A percentile compares a stretch with the other conserved stretches of the same genome.
Evolutionary conservation across 1,140 invertebrate genomes (phyloP).

Genomic region (Bombus pyrosoma): DNA sequence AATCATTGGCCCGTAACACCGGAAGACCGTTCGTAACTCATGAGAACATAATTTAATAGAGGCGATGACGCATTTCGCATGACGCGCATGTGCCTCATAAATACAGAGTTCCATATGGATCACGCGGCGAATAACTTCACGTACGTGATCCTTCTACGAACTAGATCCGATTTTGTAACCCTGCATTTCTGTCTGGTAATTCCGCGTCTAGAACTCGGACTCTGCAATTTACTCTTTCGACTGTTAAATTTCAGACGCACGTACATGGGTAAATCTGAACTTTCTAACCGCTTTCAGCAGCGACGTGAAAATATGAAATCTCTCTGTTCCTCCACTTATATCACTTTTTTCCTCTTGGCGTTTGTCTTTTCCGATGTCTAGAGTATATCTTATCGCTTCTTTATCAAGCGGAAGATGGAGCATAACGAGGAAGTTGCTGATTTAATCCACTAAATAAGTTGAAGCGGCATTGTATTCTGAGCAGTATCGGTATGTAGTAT

Average conservation of each 20-base stretch:
- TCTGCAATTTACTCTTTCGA: neutral
- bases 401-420: neutral
- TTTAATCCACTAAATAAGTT: neutral
- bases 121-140: conserved; percentile 34
- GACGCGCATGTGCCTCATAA: conserved; percentile 29
- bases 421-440: neutral
- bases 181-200: conserved; percentile 1
- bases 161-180: conserved; percentile 19
- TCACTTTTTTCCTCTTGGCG: neutral
- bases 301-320: neutral
- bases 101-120: conserved; percentile 31
- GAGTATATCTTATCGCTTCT: neutral
- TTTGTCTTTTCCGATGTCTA: neutral
- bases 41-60: conserved; percentile 18
- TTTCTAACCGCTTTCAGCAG: neutral
- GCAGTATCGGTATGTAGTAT: too few species aligned
- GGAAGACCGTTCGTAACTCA: neutral
- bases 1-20: conserved; percentile 9
- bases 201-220: neutral
- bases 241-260: conserved; percentile 6
- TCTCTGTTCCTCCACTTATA: neutral
- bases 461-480: too few species aligned
- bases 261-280: neutral
- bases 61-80: conserved; percentile 37
- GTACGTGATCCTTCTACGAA: conserved; percentile 40